These are phyloP conservation scores for Romanomermis culicivorax DNA, from an alignment of 2,888 invertebrate genomes.

Conservation along the genomic window DNA sequence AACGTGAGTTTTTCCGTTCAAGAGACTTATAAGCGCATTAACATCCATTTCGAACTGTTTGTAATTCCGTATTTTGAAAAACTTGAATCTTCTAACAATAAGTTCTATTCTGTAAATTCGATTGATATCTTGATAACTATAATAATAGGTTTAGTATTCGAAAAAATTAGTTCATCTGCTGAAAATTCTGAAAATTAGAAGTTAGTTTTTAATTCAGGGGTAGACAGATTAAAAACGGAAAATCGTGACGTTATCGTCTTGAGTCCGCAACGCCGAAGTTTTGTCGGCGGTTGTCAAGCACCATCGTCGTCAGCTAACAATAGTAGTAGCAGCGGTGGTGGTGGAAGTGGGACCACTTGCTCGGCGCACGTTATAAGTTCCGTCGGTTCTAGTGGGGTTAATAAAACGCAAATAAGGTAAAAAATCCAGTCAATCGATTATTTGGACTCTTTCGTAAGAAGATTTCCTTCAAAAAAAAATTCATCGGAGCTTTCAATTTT, in stretches of 20 bases:
- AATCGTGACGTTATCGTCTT: constrained; percentile 52
- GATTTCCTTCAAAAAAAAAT: too few species aligned
- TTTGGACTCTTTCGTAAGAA: too few species aligned
- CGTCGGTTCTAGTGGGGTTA: not conserved
- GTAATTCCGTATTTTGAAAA: too few species aligned
- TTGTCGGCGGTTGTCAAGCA: constrained; percentile 61
- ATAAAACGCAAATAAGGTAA: not conserved
- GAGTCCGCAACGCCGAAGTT: constrained; percentile 62
- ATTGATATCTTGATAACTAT: too few species aligned
- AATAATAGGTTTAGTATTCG: too few species aligned
- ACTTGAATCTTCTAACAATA: too few species aligned
- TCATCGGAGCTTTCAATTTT: too few species aligned
- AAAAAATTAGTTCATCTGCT: too few species aligned
- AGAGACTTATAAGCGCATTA: too few species aligned
- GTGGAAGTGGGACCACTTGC: not conserved
- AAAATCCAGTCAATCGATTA: not conserved
- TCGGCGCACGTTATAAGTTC: not conserved
- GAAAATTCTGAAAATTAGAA: not conserved
- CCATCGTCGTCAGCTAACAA: not conserved
- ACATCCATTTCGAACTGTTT: too few species aligned
- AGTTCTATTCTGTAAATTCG: too few species aligned
- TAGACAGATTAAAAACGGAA: constrained; percentile 2
- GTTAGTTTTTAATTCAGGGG: not conserved
- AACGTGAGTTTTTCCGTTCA: too few species aligned
- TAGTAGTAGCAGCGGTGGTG: not conserved